A percentile compares a stretch with the other conserved stretches of the same genome.
Evolutionary conservation across 2,113 vertebrate species (phyloP).

Genomic region (Eudyptes chrysolophus): DNA sequence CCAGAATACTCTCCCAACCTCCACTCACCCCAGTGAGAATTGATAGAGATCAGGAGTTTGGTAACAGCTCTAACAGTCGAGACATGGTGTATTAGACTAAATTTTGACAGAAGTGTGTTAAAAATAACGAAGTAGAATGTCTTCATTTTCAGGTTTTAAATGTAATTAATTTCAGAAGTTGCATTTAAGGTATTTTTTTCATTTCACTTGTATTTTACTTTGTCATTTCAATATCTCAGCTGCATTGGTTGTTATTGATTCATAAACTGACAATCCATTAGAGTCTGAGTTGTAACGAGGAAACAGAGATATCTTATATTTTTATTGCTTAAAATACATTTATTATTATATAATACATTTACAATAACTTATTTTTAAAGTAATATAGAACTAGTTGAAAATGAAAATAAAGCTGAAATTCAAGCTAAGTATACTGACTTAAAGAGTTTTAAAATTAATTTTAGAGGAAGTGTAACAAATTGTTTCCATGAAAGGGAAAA

Average conservation of each 20-base stretch:
- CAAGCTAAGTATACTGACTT: not conserved
- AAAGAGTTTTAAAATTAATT: not conserved
- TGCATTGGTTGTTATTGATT: not conserved
- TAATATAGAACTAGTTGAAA: not conserved
- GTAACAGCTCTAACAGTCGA: not conserved
- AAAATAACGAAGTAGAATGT: not conserved
- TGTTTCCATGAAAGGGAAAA: not conserved
- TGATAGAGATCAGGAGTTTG: not conserved
- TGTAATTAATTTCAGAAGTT: not conserved
- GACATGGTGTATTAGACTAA: not conserved
- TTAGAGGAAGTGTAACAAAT: not conserved
- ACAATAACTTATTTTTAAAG: not conserved
- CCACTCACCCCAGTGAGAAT: not conserved
- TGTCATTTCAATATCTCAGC: not conserved
- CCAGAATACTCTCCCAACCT: not conserved
- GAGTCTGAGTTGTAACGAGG: not conserved
- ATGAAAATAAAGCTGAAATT: not conserved
- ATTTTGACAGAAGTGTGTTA: not conserved
- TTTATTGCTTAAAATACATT: not conserved
- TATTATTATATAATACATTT: rapidly evolving
- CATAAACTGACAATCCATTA: not conserved
- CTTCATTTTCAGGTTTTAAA: not conserved
- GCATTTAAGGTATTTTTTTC: not conserved
- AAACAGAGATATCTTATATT: not conserved
- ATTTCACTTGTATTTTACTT: not conserved